Base-by-base conservation (phyloP, 2,888 invertebrate species). In the Tachystola acroxantha region DNA sequence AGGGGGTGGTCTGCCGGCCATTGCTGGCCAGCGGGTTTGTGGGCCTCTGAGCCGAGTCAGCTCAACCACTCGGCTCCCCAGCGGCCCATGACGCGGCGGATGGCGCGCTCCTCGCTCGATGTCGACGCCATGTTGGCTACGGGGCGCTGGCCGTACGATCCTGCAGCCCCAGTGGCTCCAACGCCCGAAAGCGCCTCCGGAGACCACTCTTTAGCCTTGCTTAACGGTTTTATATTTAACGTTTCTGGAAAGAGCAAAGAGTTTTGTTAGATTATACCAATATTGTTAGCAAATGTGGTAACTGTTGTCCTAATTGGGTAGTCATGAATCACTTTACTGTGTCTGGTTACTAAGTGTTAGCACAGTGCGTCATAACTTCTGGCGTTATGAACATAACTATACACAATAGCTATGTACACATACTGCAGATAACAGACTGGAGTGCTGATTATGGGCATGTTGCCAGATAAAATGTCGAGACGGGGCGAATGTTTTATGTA, bases 41-140 rank as follows among this genome's bases (percentile, higher is more conserved):
- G 62, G 48, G 61, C 34, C 20, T 60, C 72, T 43, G 72, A 67
- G 91, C 91, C 94, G 96, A 96, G 96, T 96, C 96, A 96, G 96
- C 96, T 96, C 90, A 96, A 96, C 96, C 96, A 96, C 89, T 96
- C 96, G 89, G 93, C 92, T 77, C 95, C 96, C 95, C 95, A 96
- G 71, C 95, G 93, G 66, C 94, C 95, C 75, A 94, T 94, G 66
- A 85, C 73, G 73, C 85, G 85, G 73, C 76, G 84, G 13, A 84
- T 64, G 61, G 78, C 74, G 48, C 79, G 68, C 77, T 85, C 85
- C 66, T 85, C 85, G 61, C 72, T 70, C 32, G 85, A 82, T 40
- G 75, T 71, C 45, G 79, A 78, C 36, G 75, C 78, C 47, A 65
- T 42, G 32, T 61, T 64, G 40, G 53, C 55, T 46, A 62, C 55